Percentiles rank a stretch among this genome's conserved stretches.
These are phyloP conservation scores for Choloepus hoffmanni DNA, from an alignment of 2,113 vertebrate species.

Conservation along the genomic window DNA sequence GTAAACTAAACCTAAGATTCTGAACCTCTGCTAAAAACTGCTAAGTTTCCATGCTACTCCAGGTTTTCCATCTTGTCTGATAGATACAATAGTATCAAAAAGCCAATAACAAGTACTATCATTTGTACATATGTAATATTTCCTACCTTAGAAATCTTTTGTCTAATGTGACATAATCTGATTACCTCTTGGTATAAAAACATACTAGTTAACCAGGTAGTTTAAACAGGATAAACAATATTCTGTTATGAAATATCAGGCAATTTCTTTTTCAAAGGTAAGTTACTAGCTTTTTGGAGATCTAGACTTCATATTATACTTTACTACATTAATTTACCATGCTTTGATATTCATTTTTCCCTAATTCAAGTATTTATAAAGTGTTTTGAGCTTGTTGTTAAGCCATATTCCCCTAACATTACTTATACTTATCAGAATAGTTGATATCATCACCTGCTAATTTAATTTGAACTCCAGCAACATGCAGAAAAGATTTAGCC, in stretches of 20 bases:
- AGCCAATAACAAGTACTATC: background rate
- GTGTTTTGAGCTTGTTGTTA: background rate
- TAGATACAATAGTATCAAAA: background rate
- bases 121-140: background rate
- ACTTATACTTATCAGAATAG: background rate
- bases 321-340: background rate
- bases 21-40: background rate
- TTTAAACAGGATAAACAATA: background rate
- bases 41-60: background rate
- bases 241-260: background rate
- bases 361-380: background rate
- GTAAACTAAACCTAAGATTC: background rate
- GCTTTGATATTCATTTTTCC: constrained; percentile 18
- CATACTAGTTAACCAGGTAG: background rate
- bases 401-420: constrained; percentile 11
- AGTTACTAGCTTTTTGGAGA: constrained; percentile 11
- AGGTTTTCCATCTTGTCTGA: background rate
- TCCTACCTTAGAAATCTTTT: background rate
- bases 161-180: background rate
- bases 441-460: background rate
- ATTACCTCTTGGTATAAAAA: background rate
- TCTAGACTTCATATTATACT: background rate
- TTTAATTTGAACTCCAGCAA: constrained; percentile 34
- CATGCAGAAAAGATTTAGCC: background rate
- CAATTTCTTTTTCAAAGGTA: background rate